Conservation (phyloP, 2,888 invertebrate species). For the Drosophila trichaetosa region DNA sequence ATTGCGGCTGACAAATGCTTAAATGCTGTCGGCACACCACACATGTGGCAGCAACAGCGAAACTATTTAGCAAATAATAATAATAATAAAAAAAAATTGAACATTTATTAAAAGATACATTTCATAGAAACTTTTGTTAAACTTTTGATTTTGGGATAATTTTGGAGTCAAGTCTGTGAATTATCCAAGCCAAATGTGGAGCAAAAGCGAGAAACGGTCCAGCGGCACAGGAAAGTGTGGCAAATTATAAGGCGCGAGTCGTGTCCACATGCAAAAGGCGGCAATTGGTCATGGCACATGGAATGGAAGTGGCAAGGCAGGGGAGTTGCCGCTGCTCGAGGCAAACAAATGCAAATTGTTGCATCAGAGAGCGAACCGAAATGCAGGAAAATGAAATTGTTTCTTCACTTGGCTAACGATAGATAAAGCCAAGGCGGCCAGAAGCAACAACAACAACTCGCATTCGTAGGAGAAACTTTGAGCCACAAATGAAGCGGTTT, state of each 20-base stretch:
- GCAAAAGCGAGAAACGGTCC: slow-evolving; percentile 38
- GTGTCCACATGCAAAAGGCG: slow-evolving; percentile 52
- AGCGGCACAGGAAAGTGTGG: slow-evolving; percentile 65
- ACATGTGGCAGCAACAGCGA: slow-evolving; percentile 15
- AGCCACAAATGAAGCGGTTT: slow-evolving; percentile 66
- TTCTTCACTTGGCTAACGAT: slow-evolving; percentile 58
- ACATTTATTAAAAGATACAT: background rate
- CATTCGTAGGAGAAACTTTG: slow-evolving; percentile 49
- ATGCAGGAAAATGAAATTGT: slow-evolving; percentile 72
- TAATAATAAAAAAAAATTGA: background rate
- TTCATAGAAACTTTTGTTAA: too few relatives aligned
- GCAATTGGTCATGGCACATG: slow-evolving; percentile 49
- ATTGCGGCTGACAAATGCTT: slow-evolving; percentile 8
- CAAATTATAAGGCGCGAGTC: slow-evolving; percentile 67
- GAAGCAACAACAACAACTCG: background rate
- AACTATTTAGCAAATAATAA: background rate
- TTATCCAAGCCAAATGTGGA: slow-evolving; percentile 56
- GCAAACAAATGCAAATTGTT: slow-evolving; percentile 74
- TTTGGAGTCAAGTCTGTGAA: background rate
- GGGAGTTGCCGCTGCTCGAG: slow-evolving; percentile 18
- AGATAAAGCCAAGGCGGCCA: slow-evolving; percentile 3
- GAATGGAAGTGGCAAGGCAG: background rate
- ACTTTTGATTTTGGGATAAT: background rate
- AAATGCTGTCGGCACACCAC: background rate
- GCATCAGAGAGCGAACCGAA: slow-evolving; percentile 67